Evolutionary conservation across 1,140 invertebrate genomes (phyloP).

Genomic region (Pseudomyrmex flavicornis): DNA sequence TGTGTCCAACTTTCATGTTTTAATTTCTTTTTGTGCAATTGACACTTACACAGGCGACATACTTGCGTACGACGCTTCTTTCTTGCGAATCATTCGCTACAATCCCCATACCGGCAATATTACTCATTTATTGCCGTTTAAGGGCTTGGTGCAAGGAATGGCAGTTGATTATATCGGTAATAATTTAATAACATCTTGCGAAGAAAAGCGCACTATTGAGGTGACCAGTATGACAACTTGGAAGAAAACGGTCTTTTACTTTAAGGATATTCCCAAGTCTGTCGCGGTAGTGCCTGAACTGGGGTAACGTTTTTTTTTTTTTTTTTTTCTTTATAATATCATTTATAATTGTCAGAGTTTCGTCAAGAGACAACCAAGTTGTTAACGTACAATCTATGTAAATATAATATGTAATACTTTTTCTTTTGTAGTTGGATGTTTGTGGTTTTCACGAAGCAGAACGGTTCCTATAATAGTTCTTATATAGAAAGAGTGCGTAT

Average conservation of each 20-base stretch:
- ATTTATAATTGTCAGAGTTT: neutral
- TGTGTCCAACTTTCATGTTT: neutral
- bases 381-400: neutral
- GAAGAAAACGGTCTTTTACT: slow-evolving; percentile 85
- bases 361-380: neutral
- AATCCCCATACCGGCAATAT: slow-evolving; percentile 80
- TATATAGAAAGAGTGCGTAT: too few relatives aligned
- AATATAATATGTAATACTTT: too few relatives aligned
- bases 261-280: slow-evolving; percentile 86
- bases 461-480: too few relatives aligned
- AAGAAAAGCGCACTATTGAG: slow-evolving; percentile 87
- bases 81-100: slow-evolving; percentile 72
- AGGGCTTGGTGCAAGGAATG: slow-evolving; percentile 87
- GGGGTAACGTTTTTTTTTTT: slow-evolving; percentile 82
- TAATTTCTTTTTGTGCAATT: neutral
- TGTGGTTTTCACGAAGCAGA: too few relatives aligned
- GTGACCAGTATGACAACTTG: slow-evolving; percentile 86
- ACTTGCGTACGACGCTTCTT: slow-evolving; percentile 61
- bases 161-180: slow-evolving; percentile 89
- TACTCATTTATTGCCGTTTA: slow-evolving; percentile 80
- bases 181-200: slow-evolving; percentile 87
- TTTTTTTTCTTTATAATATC: too few relatives aligned
- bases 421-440: too few relatives aligned
- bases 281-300: slow-evolving; percentile 88
- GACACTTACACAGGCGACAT: slow-evolving; percentile 64